Conservation (phyloP, 2,797 vertebrate species). For the Carduelis carduelis region DNA sequence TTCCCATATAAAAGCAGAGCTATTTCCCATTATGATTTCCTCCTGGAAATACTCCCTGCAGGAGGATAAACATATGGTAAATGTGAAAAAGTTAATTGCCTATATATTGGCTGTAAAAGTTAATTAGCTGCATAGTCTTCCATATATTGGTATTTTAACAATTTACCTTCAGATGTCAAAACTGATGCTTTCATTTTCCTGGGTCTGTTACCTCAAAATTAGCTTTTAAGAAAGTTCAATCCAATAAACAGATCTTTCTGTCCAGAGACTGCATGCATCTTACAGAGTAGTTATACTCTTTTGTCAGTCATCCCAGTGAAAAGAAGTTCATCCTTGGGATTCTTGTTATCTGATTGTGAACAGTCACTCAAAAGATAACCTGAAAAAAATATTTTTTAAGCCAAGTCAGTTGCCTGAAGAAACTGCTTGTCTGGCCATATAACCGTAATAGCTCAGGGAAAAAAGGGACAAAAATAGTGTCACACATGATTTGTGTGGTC, state of each 20-base stretch:
- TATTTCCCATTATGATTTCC: slow-evolving; percentile 57
- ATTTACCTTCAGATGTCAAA: slow-evolving; percentile 62
- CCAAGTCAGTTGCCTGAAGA: not conserved
- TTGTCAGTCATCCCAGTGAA: not conserved
- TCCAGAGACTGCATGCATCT: not conserved
- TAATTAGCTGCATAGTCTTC: slow-evolving; percentile 62
- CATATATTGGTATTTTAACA: slow-evolving; percentile 62
- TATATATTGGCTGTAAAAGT: slow-evolving; percentile 67
- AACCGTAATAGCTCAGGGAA: not conserved
- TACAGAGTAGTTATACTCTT: not conserved
- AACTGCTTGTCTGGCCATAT: not conserved
- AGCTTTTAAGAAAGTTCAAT: not conserved
- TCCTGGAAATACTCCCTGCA: slow-evolving; percentile 63
- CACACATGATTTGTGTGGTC: not conserved
- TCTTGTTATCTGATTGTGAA: not conserved
- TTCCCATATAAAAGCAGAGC: slow-evolving; percentile 36
- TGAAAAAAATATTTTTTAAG: not conserved
- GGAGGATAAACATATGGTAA: slow-evolving; percentile 67
- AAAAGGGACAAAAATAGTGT: not conserved
- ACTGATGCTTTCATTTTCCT: slow-evolving; percentile 29
- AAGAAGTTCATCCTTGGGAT: not conserved
- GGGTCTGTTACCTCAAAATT: slow-evolving; percentile 35
- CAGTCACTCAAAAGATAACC: not conserved
- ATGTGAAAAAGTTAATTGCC: slow-evolving; percentile 71
- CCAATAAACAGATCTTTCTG: not conserved